These are phyloP conservation scores for Phrynosoma platyrhinos DNA, from an alignment of 2,113 vertebrate species.

Conservation along the genomic window DNA sequence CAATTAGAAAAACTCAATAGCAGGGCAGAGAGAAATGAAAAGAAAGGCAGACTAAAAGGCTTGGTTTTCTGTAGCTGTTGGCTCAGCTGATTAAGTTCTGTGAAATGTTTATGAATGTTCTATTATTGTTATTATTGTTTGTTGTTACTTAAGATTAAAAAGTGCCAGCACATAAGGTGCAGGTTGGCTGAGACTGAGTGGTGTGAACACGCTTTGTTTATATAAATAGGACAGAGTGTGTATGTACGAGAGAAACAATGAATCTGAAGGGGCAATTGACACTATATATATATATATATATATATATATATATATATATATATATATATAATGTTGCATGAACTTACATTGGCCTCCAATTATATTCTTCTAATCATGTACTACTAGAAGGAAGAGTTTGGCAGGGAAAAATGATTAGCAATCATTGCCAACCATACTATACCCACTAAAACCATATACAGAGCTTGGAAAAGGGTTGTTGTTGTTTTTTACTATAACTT, in stretches of 20 bases:
- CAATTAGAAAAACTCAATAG: neutral
- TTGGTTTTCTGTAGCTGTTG: neutral
- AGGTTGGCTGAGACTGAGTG: no score
- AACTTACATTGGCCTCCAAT: neutral
- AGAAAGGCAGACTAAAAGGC: neutral
- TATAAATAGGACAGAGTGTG: neutral
- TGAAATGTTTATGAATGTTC: neutral
- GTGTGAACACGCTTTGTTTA: neutral
- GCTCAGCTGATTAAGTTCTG: neutral
- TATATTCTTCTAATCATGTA: constrained; percentile 2
- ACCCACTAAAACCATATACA: no score
- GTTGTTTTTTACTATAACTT: no score
- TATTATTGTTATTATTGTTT: neutral
- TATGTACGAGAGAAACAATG: neutral
- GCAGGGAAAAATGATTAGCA: neutral
- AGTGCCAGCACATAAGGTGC: neutral
- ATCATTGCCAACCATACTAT: no score
- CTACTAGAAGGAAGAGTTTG: neutral
- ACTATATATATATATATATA: neutral
- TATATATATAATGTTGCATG: neutral
- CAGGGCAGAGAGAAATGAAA: neutral
- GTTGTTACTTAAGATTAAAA: neutral
- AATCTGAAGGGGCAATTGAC: neutral
- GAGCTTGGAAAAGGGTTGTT: no score
- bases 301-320: no score